phyloP scores from a whole-genome alignment of 2,113 vertebrate genomes.

The Zapus hudsonius region DNA sequence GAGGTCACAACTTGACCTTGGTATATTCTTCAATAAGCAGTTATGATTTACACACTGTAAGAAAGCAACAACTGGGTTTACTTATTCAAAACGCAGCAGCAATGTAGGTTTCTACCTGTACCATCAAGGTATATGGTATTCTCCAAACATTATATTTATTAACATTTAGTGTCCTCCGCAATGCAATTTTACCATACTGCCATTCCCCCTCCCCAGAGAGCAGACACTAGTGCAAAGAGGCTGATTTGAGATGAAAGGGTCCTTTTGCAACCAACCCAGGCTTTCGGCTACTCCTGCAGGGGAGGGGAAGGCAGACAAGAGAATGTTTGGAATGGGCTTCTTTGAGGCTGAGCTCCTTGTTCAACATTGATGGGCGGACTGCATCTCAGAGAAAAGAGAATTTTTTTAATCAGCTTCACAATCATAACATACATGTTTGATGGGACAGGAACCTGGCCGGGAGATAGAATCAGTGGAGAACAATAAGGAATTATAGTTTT shows the following conservation, averaged over 20 bases:
- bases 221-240: conserved; percentile 43
- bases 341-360: conserved; percentile 44
- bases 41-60: neutral
- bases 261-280: neutral
- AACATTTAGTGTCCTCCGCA: conserved; percentile 5
- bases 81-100: neutral
- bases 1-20: neutral
- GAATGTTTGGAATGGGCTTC: neutral
- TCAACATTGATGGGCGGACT: neutral
- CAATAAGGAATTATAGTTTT: neutral
- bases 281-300: neutral
- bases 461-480: conserved; percentile 1
- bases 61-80: neutral
- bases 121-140: neutral
- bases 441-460: neutral
- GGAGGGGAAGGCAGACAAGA: neutral
- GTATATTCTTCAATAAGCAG: neutral
- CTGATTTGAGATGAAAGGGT: conserved; percentile 55
- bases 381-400: conserved; percentile 29
- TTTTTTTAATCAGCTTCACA: conserved; percentile 1
- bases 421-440: conserved; percentile 22
- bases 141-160: conserved; percentile 21
- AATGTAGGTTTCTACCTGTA: neutral
- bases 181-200: conserved; percentile 25
- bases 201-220: neutral